A percentile compares a stretch with the other conserved stretches of the same genome.
Evolutionary conservation across 2,113 vertebrate species (phyloP).

Genomic region (Origma solitaria): DNA sequence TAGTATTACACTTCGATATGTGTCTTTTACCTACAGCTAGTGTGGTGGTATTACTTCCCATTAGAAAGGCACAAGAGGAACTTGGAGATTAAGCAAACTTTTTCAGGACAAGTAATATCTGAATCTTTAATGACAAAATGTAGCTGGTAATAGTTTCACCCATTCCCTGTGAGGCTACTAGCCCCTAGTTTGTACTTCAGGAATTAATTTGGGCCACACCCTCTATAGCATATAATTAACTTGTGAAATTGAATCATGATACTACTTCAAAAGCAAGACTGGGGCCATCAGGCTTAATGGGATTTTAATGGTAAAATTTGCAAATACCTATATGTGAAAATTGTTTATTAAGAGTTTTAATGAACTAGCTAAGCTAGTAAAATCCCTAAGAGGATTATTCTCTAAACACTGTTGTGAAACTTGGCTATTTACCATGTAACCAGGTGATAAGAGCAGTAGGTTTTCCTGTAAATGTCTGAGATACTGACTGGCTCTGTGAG

Average conservation of each 20-base stretch:
- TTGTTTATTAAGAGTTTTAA: not conserved
- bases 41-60: not conserved
- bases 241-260: not conserved
- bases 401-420: not conserved
- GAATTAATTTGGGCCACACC: not conserved
- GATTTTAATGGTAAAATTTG: conserved; percentile 17
- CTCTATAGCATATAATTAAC: not conserved
- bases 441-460: not conserved
- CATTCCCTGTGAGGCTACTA: not conserved
- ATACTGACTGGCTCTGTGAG: not conserved
- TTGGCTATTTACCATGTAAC: not conserved
- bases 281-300: not conserved
- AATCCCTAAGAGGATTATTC: conserved; percentile 15
- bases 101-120: not conserved
- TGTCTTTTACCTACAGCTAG: not conserved
- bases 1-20: not conserved
- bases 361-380: not conserved
- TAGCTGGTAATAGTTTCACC: not conserved
- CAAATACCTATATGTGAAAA: not conserved
- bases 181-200: not conserved
- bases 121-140: not conserved
- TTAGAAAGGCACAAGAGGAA: not conserved
- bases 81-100: not conserved
- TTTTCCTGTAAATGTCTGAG: conserved; percentile 21
- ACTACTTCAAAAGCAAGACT: not conserved